Conservation (phyloP, 2,888 invertebrate species). For the Rhabditophanes sp. region DNA sequence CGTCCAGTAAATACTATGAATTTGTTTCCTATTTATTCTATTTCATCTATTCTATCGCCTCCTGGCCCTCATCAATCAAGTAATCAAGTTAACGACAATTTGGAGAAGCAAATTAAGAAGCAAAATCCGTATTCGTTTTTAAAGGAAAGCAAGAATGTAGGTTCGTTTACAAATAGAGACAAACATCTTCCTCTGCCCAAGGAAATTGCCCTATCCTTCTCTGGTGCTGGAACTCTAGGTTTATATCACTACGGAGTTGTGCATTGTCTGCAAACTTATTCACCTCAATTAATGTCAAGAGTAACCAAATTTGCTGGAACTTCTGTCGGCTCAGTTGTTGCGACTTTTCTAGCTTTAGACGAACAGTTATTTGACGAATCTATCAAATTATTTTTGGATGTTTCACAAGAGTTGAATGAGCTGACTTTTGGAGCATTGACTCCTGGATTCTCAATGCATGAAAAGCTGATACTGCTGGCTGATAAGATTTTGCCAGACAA, state of each 20-base stretch:
- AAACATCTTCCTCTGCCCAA: slow-evolving; percentile 7
- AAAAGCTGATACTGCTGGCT: slow-evolving; percentile 14
- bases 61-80: too few relatives aligned
- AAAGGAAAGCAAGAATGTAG: too few relatives aligned
- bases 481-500: slow-evolving; percentile 4
- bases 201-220: slow-evolving; percentile 21
- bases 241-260: slow-evolving; percentile 40
- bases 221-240: slow-evolving; percentile 38
- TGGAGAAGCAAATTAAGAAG: too few relatives aligned
- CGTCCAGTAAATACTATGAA: too few relatives aligned
- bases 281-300: slow-evolving; percentile 10
- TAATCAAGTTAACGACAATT: too few relatives aligned
- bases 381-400: slow-evolving; percentile 1
- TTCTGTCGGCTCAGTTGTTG: slow-evolving; percentile 35
- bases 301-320: slow-evolving; percentile 26
- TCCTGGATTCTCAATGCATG: slow-evolving; percentile 32
- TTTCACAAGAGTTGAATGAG: slow-evolving; percentile 27
- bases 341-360: slow-evolving; percentile 13
- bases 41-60: too few relatives aligned
- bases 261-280: slow-evolving; percentile 13
- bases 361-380: slow-evolving; percentile 3
- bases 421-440: slow-evolving; percentile 36
- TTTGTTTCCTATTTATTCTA: too few relatives aligned
- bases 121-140: too few relatives aligned
- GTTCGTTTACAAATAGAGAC: too few relatives aligned